These are phyloP conservation scores for Ailurus styani DNA, from an alignment of 2,113 vertebrate genomes.

Conservation along the genomic window DNA sequence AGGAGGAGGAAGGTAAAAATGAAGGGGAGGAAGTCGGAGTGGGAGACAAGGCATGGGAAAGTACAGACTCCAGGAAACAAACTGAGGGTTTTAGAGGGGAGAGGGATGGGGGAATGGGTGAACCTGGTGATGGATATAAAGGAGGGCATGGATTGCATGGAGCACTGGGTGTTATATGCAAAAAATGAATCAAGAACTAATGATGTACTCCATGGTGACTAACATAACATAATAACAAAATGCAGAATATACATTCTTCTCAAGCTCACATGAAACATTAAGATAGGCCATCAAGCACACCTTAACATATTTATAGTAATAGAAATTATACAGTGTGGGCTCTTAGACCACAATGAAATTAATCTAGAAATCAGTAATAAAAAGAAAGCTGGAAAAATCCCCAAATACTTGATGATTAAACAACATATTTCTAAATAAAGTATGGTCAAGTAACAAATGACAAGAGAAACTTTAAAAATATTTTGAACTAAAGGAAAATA, in stretches of 20 bases:
- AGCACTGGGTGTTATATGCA: too few species aligned
- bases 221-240: neutral
- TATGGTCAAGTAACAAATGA: neutral
- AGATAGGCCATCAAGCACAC: neutral
- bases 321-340: neutral
- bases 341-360: neutral
- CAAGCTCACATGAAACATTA: neutral
- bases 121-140: too few species aligned
- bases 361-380: neutral
- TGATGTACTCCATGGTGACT: too few species aligned
- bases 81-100: too few species aligned
- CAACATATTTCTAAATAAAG: neutral
- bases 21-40: too few species aligned
- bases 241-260: too few species aligned
- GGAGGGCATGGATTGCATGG: too few species aligned
- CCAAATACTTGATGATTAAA: neutral
- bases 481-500: neutral
- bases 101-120: too few species aligned
- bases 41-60: too few species aligned
- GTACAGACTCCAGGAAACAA: too few species aligned
- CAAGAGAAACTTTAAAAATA: neutral
- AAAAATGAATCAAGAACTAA: too few species aligned
- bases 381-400: neutral
- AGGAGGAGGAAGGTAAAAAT: too few species aligned
- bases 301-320: neutral